phyloP scores from a whole-genome alignment of 2,888 invertebrate species.

The Eledona agricola region DNA sequence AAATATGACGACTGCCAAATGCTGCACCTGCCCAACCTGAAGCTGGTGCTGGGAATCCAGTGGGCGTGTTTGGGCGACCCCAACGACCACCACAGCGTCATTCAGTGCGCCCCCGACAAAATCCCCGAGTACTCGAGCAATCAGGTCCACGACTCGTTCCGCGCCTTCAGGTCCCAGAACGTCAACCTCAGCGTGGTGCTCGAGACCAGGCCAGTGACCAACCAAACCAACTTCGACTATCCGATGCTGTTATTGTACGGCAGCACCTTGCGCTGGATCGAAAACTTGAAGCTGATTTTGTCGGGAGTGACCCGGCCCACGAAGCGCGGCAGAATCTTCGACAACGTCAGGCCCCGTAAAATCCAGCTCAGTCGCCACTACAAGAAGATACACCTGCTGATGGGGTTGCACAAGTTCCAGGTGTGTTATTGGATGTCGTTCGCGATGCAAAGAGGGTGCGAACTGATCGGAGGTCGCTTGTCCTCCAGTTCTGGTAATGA shows the following conservation, averaged over 20 bases:
- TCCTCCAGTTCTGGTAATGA: conserved; percentile 76
- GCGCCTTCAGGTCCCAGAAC: conserved; percentile 91
- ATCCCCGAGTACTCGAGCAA: conserved; percentile 97
- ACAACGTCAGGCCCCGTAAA: conserved; percentile 83
- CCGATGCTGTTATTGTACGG: conserved; percentile 88
- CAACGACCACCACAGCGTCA: conserved; percentile 94
- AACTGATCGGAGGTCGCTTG: conserved; percentile 82
- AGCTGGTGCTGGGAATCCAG: conserved; percentile 81
- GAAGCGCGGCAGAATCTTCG: conserved; percentile 87
- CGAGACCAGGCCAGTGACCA: conserved; percentile 74
- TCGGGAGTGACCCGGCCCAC: conserved; percentile 95
- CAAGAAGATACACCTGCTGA: conserved; percentile 83
- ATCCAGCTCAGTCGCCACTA: conserved; percentile 94
- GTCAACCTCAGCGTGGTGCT: conserved; percentile 80
- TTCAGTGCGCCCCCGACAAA: conserved; percentile 95
- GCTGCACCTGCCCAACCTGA: conserved; percentile 88
- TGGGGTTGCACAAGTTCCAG: conserved; percentile 87
- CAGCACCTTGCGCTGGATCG: conserved; percentile 95
- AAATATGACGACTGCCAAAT: conserved; percentile 98
- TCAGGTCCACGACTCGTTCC: conserved; percentile 93
- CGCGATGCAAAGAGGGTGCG: conserved; percentile 91
- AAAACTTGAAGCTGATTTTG: conserved; percentile 90
- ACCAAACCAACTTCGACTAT: conserved; percentile 64
- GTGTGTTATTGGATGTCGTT: conserved; percentile 98
- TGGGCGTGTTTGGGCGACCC: conserved; percentile 95